Percentiles rank a stretch among this genome's conserved stretches.
Evolutionary conservation across 2,888 invertebrate genomes (phyloP).

Genomic region (Poecilus cupreus): DNA sequence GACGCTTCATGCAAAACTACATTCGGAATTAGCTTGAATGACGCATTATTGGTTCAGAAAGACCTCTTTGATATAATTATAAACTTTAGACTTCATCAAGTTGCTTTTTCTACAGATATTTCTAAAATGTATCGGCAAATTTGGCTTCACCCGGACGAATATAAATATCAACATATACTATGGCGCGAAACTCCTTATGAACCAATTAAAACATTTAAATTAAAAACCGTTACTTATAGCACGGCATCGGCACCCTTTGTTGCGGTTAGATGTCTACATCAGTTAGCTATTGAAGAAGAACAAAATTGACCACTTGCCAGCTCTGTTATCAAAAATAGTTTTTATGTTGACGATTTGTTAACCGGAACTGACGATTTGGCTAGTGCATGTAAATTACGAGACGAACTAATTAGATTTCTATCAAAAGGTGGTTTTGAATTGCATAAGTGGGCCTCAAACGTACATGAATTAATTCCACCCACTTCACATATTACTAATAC

Average conservation of each 20-base stretch:
- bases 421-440: not conserved
- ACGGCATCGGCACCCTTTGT: not conserved
- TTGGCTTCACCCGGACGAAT: not conserved
- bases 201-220: not conserved
- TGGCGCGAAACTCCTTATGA: not conserved
- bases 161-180: not conserved
- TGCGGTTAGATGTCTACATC: not conserved
- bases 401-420: not conserved
- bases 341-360: constrained; percentile 21
- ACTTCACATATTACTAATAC: not conserved
- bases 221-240: not conserved
- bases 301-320: not conserved
- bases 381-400: not conserved
- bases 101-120: not conserved
- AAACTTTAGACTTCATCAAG: not conserved
- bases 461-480: not conserved
- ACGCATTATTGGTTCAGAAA: not conserved
- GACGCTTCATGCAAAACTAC: not conserved
- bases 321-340: not conserved
- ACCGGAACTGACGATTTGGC: not conserved
- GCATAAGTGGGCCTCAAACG: not conserved
- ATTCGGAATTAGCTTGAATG: not conserved
- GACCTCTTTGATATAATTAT: not conserved
- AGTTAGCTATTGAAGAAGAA: constrained; percentile 5
- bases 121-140: constrained; percentile 15